Evolutionary conservation across 1,140 invertebrate species (phyloP).

Genomic region (Musca vetustissima): DNA sequence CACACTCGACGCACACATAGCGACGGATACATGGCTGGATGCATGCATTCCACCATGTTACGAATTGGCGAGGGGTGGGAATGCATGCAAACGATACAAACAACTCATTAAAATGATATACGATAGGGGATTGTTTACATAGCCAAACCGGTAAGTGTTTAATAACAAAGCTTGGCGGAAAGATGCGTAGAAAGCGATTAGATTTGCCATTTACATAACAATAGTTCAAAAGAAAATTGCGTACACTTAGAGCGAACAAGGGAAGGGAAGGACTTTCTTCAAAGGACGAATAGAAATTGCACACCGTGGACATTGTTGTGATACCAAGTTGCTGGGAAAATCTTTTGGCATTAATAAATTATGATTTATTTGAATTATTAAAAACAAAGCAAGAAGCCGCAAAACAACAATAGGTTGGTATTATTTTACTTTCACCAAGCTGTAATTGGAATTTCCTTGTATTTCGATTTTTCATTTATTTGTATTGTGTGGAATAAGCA

Average conservation of each 20-base stretch:
- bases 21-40: too few species aligned
- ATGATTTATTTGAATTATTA: slow-evolving; percentile 10
- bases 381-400: neutral
- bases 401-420: neutral
- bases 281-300: neutral
- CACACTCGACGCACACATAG: too few species aligned
- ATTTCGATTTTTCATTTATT: too few species aligned
- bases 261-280: too few species aligned
- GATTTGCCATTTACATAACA: slow-evolving; percentile 4
- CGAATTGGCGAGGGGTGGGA: neutral
- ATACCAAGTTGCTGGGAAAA: neutral
- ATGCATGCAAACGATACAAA: slow-evolving; percentile 10
- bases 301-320: neutral
- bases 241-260: too few species aligned
- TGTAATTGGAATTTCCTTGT: too few species aligned
- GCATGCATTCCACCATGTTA: too few species aligned
- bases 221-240: neutral
- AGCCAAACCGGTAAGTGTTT: slow-evolving; percentile 7
- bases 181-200: slow-evolving; percentile 4
- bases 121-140: slow-evolving; percentile 7
- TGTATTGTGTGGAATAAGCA: too few species aligned
- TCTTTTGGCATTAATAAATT: neutral
- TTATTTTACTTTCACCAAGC: too few species aligned
- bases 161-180: neutral
- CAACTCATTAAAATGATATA: slow-evolving; percentile 17